These are phyloP conservation scores for Cybosia mesomella DNA, from an alignment of 2,888 invertebrate genomes.

Conservation along the genomic window DNA sequence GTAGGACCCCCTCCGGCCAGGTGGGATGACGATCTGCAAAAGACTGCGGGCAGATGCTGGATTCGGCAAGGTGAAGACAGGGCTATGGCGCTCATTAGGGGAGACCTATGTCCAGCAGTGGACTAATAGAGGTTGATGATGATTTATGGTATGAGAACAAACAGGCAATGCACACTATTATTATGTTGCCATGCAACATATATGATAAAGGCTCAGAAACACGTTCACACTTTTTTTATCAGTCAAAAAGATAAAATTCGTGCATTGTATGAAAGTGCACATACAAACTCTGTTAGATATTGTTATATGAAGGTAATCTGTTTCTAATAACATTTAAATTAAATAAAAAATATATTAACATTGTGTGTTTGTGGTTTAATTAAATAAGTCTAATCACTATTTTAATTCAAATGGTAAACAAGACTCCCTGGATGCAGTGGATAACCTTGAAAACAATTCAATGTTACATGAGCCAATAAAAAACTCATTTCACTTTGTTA, in stretches of 20 bases:
- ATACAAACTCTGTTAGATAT: not conserved
- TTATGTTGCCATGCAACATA: no score
- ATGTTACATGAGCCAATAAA: slow-evolving; percentile 25
- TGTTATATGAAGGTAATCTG: not conserved
- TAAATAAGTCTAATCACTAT: not conserved
- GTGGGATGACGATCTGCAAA: no score
- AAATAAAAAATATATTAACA: not conserved
- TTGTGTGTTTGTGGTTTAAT: not conserved
- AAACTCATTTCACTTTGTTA: slow-evolving; percentile 35
- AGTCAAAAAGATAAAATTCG: not conserved
- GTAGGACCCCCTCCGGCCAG: no score
- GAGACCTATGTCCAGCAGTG: no score
- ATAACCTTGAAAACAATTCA: slow-evolving; percentile 21
- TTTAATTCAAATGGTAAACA: not conserved
- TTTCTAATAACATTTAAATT: not conserved
- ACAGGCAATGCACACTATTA: no score
- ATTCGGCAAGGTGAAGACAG: no score
- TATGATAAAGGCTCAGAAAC: no score
- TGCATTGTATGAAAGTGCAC: not conserved
- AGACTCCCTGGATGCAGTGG: not conserved
- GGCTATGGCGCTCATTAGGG: no score
- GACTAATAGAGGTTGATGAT: no score
- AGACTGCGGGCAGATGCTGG: no score
- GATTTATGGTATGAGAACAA: not conserved
- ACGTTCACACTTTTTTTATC: no score